Base-by-base conservation (phyloP, 1,140 invertebrate genomes). In the Bombus polaris region DNA sequence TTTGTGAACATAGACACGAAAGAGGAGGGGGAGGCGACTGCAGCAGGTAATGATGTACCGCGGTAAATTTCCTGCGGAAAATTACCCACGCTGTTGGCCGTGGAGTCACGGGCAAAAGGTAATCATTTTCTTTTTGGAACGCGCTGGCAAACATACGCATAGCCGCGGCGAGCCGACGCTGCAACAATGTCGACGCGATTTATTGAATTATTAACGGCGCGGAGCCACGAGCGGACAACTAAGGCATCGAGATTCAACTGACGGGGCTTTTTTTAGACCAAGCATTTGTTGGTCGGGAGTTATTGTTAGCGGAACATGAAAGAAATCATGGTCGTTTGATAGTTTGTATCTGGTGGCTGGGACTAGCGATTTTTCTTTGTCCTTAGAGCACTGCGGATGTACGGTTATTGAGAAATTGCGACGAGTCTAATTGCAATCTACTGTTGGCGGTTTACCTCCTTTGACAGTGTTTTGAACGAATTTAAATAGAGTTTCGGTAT, bases 41-140 rank as follows among this genome's bases (percentile, higher is more conserved):
- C 87, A 90, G 81, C 89, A 88, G 89, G 90, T 91, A 91, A 91
- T 88, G 90, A 91, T 91, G 89, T 90, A 91, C 87, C 90, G 81
- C 81, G 90, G 83, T 91, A 90, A 90, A 91, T 91, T 91, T 91
- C 87, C 89, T 88, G 90, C 85, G 84, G 89, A 91, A 91, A 91
- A 90, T 91, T 90, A 88, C 87, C 87, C 87, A 75, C 75, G 87
- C 80, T 86, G 81, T 90, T 86, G 80, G 81, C 78, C 83, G 83
- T 87, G 77, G 83, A 86, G 79, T 86, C 89, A 76, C 76, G 76
- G 79, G 70, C 66, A 66, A 85, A 85, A 90, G 74, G 73, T 89
- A 75, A 89, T 87, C 81, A 83, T 87, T 84, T 44, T 79, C 75
- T 84, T 82, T 84, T 87, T 79, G 39, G 10, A 37, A 66, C 73